phyloP scores from a whole-genome alignment of 2,888 invertebrate genomes.

The Watsonalla cultraria region DNA sequence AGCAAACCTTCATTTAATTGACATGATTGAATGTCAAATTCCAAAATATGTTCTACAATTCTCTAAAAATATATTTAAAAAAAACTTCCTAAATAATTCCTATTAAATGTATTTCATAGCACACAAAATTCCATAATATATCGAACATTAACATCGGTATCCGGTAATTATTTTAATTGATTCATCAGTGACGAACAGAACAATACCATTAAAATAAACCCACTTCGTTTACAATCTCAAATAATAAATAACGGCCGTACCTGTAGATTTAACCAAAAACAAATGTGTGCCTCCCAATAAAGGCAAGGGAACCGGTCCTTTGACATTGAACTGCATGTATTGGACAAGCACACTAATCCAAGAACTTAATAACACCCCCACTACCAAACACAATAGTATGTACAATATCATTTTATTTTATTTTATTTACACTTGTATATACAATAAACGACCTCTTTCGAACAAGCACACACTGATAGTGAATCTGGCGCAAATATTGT shows the following conservation, averaged over 20 bases:
- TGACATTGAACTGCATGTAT: slow-evolving; percentile 28
- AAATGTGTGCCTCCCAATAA: slow-evolving; percentile 72
- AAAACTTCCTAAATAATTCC: too few species aligned
- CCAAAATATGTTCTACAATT: too few species aligned
- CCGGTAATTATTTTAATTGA: too few species aligned
- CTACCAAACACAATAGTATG: slow-evolving; percentile 13
- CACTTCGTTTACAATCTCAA: background rate
- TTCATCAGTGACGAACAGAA: too few species aligned
- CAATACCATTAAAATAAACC: too few species aligned
- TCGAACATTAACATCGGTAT: too few species aligned
- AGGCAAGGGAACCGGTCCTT: slow-evolving; percentile 57
- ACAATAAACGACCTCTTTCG: background rate
- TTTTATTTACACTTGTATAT: background rate
- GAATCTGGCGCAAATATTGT: background rate
- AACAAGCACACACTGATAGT: background rate
- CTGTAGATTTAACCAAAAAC: slow-evolving; percentile 59
- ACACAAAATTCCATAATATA: too few species aligned
- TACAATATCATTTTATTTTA: background rate
- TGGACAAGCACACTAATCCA: slow-evolving; percentile 39
- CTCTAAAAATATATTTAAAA: too few species aligned
- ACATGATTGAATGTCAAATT: too few species aligned
- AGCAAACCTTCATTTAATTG: too few species aligned
- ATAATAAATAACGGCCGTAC: slow-evolving; percentile 23
- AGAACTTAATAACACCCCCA: slow-evolving; percentile 25
- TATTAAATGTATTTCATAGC: too few species aligned